phyloP scores from a whole-genome alignment of 2,113 vertebrate species.

The Trochalopteron elliotii region DNA sequence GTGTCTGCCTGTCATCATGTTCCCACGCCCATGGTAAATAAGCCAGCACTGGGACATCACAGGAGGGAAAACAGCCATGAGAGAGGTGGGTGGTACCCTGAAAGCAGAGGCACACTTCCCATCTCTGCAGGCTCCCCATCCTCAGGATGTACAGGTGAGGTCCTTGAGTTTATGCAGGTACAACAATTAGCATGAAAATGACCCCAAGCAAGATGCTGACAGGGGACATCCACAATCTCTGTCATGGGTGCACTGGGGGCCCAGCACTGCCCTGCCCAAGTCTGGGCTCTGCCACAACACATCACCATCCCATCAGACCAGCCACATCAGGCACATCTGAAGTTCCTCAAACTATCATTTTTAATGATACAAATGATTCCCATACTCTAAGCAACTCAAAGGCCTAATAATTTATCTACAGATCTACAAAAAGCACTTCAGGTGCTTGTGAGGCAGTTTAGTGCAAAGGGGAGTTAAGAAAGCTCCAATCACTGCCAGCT shows the following conservation, averaged over 20 bases:
- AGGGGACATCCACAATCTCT: accelerated
- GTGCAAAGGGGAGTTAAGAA: neutral
- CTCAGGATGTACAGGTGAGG: neutral
- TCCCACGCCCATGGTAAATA: neutral
- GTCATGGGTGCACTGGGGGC: neutral
- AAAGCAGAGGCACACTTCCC: neutral
- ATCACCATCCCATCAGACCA: neutral
- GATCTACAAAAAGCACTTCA: neutral
- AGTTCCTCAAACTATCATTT: neutral
- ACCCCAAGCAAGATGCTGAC: neutral
- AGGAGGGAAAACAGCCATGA: neutral
- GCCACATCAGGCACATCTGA: neutral
- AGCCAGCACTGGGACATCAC: neutral
- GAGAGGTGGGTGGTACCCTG: neutral
- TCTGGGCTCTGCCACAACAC: neutral
- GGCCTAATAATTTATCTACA: neutral
- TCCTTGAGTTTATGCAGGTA: neutral
- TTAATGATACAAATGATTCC: neutral
- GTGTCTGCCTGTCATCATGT: neutral
- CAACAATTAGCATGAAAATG: neutral
- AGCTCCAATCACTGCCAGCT: neutral
- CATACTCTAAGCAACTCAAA: neutral
- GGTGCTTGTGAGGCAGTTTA: neutral
- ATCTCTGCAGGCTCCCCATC: neutral
- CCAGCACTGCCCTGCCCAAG: neutral